Evolutionary conservation across 2,888 invertebrate species (phyloP), one percentile per base, ranked within the genome.

Genomic region (Eurois occulta): DNA sequence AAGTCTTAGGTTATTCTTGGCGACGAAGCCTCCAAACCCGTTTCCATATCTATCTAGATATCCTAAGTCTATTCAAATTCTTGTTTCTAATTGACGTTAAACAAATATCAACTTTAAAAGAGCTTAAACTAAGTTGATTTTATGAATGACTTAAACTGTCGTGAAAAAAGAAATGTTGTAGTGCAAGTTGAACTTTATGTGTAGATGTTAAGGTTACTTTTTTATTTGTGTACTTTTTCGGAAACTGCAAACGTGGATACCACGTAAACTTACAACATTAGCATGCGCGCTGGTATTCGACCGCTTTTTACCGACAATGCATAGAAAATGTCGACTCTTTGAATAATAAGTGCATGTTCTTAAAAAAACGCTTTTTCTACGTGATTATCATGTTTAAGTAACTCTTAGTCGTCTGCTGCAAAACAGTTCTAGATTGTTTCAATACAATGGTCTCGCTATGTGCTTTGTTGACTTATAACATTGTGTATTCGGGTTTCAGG

Each of bases 281-380:
- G 80, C 82, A 88, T 88, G 77, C 87, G 70, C 41, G 79, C 75
- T 72, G 80, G 79, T 81, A 80, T 66, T 32, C 73, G 66, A 41
- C 77, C 81, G 76, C 82, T 82, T 83, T 83, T 78, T 75, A 81
- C 84, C 16, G 67, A 58, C 64, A 65, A 73, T 68, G 84, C 84
- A 86, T 77, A 88, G 83, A 86, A 62, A 87, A 79, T 81, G 80
- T 72, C 72, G 65, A 69, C 16, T 46, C 60, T 66, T 28, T 82
- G 87, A 86, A 88, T 88, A 71, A 68, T 78, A 88, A 87, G 65
- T 76, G 79, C 79, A 82, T 80, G 66, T 83, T 87, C 80, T 65
- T 75, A 73, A 77, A 85, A 86, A 87, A 73, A 71, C 52, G 41
- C 13, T 72, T 72, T 64, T 71, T 48, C 76, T 78, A 83, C 88